Base-by-base conservation (phyloP, 2,888 invertebrate species). In the Drosophila histrio region DNA sequence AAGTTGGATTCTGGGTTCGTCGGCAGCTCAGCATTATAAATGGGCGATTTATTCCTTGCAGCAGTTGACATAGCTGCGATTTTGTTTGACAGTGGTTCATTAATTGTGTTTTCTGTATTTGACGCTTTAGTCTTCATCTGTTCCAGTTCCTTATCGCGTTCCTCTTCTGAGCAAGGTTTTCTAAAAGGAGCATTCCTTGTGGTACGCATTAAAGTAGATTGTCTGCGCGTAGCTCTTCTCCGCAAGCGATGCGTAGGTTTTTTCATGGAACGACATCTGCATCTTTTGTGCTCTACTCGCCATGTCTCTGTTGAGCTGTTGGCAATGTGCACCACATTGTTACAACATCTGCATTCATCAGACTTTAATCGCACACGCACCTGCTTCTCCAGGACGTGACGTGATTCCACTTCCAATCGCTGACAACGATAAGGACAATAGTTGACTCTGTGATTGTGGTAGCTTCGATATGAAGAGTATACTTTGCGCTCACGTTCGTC, bases 251-350 rank as follows among this genome's bases (percentile, higher is more conserved):
- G 8, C 15, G 3, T 34, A 15, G 8, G 8, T 8, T 7, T 3
- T 8, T 7, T 3, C 15, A 13, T 15, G 15, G 15, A 15, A 15
- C 8, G 34, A 34, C 13, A 15, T 11, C 9, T 43, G 15, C 24
- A 24, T 15, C 4, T 4, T 43, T 43, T 24, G 50, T 88, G 89
- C 46, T 90, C 86, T 7, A 90, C 86, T 1, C 77, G 8, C 89
- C 89, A 90, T 3, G 88, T 81, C 52, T 88, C 89, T 0, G 88
- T 89, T 0, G 90, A 89, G 22, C 81, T 86, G 19, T 89, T 86
- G n/a, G 83, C 79, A 24, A 89, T 50, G 56, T 89, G 90, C 15
- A 89, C 74, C 11, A 58, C 68, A n/a, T 73, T 77, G 34, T 76
- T 76, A 56, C 78, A 79, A 43, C 89, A 89, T 0, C 68, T 62